Percentiles rank a stretch among this genome's conserved stretches.
These are phyloP conservation scores for Petrocephalus zakoni DNA, from an alignment of 2,113 vertebrate species.

Conservation along the genomic window DNA sequence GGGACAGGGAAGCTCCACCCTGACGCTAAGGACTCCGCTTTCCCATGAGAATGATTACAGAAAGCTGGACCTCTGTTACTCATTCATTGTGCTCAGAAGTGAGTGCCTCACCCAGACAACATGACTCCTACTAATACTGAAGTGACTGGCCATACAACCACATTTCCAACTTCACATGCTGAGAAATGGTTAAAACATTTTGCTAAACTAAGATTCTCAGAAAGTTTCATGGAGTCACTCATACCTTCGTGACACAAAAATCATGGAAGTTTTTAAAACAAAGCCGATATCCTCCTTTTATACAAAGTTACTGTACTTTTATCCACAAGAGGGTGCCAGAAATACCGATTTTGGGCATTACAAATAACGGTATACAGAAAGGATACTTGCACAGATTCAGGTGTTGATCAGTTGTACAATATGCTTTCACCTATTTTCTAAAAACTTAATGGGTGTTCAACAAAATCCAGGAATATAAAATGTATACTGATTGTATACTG, in stretches of 20 bases:
- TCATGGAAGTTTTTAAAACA: not conserved
- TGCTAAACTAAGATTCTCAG: not conserved
- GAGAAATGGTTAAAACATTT: not conserved
- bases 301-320: not conserved
- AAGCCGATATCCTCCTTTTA: not conserved
- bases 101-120: not conserved
- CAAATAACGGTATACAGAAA: not conserved
- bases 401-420: not conserved
- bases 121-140: not conserved
- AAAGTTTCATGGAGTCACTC: not conserved
- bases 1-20: slow-evolving; percentile 44
- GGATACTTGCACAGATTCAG: not conserved
- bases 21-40: slow-evolving; percentile 29
- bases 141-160: not conserved
- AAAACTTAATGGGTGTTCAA: not conserved
- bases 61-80: not conserved
- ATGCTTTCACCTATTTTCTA: not conserved
- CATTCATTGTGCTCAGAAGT: not conserved
- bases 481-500: not conserved
- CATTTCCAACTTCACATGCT: not conserved
- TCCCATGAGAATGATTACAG: slow-evolving; percentile 33
- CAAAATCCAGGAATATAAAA: not conserved
- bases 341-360: not conserved
- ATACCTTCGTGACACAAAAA: not conserved
- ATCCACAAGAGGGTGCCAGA: not conserved